Evolutionary conservation across 2,888 invertebrate genomes (phyloP).

Genomic region (Alentia gelatinosa): DNA sequence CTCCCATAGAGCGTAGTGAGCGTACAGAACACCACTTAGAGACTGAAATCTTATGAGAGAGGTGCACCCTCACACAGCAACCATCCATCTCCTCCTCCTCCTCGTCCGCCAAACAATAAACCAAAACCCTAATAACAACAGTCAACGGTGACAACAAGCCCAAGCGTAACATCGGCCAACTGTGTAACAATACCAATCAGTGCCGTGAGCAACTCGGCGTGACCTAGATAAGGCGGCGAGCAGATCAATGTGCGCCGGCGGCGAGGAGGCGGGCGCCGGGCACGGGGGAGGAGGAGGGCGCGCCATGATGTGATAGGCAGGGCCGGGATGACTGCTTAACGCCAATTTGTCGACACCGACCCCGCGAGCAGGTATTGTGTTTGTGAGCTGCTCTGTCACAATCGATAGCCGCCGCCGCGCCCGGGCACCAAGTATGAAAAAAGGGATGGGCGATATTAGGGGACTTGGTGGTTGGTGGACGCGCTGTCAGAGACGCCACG

Average conservation of each 20-base stretch:
- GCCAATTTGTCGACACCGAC: conserved; percentile 33
- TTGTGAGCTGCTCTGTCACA: neutral
- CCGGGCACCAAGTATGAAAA: neutral
- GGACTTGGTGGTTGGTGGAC: neutral
- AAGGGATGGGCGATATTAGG: neutral
- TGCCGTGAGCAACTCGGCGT: neutral
- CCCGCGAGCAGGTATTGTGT: conserved; percentile 34
- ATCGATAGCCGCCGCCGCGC: conserved; percentile 6
- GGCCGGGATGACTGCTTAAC: conserved; percentile 28
- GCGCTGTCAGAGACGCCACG: too few relatives aligned
- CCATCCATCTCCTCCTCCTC: too few relatives aligned
- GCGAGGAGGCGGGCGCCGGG: neutral
- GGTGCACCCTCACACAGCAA: too few relatives aligned
- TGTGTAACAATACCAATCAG: neutral
- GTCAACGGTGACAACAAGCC: neutral
- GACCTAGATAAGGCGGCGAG: conserved; percentile 29
- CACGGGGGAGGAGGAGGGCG: neutral
- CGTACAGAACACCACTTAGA: too few relatives aligned
- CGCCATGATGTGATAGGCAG: conserved; percentile 15
- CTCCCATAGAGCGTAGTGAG: too few relatives aligned
- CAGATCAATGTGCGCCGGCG: neutral
- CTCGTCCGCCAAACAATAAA: too few relatives aligned
- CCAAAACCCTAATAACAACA: neutral
- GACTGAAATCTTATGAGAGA: too few relatives aligned
- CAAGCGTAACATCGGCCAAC: neutral